Evolutionary conservation across 2,797 vertebrate species (phyloP).

Genomic region (Sebastiscus tertius): DNA sequence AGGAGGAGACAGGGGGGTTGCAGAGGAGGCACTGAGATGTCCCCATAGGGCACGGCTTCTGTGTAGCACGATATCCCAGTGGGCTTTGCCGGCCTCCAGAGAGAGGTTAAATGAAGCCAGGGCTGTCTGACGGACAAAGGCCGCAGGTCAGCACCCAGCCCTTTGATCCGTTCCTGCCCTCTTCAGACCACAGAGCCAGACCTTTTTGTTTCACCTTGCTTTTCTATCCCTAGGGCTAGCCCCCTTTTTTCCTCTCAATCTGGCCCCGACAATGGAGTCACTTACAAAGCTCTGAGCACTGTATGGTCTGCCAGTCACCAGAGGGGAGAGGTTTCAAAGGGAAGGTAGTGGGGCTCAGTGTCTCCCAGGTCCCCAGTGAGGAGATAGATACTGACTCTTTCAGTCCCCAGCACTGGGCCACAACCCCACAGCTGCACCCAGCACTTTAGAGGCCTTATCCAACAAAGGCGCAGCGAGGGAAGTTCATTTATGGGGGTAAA

Average conservation of each 20-base stretch:
- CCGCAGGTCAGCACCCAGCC: conserved; percentile 92
- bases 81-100: conserved; percentile 90
- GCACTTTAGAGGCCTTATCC: conserved; percentile 56
- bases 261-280: conserved; percentile 92
- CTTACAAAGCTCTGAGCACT: conserved; percentile 89
- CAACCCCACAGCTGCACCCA: conserved; percentile 73
- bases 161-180: conserved; percentile 96
- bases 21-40: conserved; percentile 71
- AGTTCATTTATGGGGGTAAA: conserved; percentile 57
- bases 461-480: conserved; percentile 58
- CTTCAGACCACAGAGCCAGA: conserved; percentile 88
- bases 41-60: conserved; percentile 76
- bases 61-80: conserved; percentile 86
- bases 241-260: conserved; percentile 82
- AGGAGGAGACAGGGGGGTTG: conserved; percentile 57
- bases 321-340: conserved; percentile 85
- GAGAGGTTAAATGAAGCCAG: conserved; percentile 95
- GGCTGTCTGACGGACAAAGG: conserved; percentile 95
- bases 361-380: conserved; percentile 79
- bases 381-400: conserved; percentile 78
- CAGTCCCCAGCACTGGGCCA: conserved; percentile 60
- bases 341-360: conserved; percentile 79
- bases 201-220: conserved; percentile 83
- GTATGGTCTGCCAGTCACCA: conserved; percentile 85
- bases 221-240: conserved; percentile 83